A percentile compares a stretch with the other conserved stretches of the same genome.
Conservation (phyloP, 2,888 invertebrate genomes). For the Linyphia triangularis region DNA sequence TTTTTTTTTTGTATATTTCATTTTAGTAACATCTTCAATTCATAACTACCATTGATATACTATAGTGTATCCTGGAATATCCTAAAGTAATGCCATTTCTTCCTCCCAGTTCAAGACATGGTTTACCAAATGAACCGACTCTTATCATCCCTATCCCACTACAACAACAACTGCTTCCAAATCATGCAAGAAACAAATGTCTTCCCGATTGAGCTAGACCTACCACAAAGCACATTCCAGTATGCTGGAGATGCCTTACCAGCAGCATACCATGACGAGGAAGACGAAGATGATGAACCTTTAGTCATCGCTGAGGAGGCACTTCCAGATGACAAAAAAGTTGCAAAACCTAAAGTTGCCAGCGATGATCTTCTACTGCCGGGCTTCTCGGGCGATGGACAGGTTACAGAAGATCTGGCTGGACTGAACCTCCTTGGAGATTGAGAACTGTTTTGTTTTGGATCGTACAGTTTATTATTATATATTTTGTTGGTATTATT, state of each 20-base stretch:
- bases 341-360: too few species aligned
- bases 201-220: slow-evolving; percentile 97
- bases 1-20: too few species aligned
- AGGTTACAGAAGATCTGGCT: slow-evolving; percentile 27
- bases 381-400: slow-evolving; percentile 26
- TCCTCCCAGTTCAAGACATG: slow-evolving; percentile 88
- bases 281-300: slow-evolving; percentile 75
- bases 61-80: too few species aligned
- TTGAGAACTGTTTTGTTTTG: too few species aligned
- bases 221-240: slow-evolving; percentile 94
- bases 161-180: slow-evolving; percentile 87
- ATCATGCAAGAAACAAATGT: slow-evolving; percentile 88
- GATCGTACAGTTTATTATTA: too few species aligned
- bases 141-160: slow-evolving; percentile 89
- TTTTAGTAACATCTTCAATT: too few species aligned
- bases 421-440: background rate
- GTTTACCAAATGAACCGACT: slow-evolving; percentile 87
- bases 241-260: slow-evolving; percentile 81
- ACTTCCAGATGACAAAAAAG: slow-evolving; percentile 16
- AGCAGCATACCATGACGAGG: slow-evolving; percentile 78
- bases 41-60: too few species aligned
- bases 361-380: slow-evolving; percentile 27
- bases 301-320: slow-evolving; percentile 76
- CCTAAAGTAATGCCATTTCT: background rate
- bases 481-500: too few species aligned